Evolutionary conservation across 2,797 vertebrate genomes (phyloP).

Genomic region (Galagoides demidoff): DNA sequence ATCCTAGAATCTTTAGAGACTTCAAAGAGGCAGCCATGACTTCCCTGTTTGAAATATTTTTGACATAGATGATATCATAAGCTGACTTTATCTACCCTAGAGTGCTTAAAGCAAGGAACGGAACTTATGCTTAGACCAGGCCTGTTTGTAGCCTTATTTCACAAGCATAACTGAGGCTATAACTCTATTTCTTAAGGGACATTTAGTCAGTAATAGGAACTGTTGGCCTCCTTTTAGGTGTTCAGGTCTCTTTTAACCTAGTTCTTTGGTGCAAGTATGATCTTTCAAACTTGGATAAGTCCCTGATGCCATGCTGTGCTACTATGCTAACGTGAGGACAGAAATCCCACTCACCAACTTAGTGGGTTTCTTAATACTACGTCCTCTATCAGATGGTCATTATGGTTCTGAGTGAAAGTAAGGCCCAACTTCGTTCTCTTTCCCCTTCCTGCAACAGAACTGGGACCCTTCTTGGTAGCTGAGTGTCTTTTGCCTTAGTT

Average conservation of each 20-base stretch:
- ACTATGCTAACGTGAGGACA: background rate
- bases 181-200: background rate
- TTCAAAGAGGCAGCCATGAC: background rate
- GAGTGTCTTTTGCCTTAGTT: slow-evolving; percentile 61
- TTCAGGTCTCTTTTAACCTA: background rate
- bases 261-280: background rate
- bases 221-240: background rate
- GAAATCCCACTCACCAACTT: background rate
- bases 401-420: slow-evolving; percentile 11
- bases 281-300: slow-evolving; percentile 16
- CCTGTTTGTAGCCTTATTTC: background rate
- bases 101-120: background rate
- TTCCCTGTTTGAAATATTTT: background rate
- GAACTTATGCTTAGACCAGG: background rate
- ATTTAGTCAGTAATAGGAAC: background rate
- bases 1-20: background rate
- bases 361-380: background rate
- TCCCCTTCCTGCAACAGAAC: background rate
- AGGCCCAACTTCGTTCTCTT: background rate
- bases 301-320: background rate
- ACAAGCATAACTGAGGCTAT: background rate
- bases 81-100: background rate
- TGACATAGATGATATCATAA: background rate
- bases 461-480: background rate
- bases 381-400: background rate